Base-by-base conservation (phyloP, 2,113 vertebrate genomes). In the Rhabdornis inornatus region DNA sequence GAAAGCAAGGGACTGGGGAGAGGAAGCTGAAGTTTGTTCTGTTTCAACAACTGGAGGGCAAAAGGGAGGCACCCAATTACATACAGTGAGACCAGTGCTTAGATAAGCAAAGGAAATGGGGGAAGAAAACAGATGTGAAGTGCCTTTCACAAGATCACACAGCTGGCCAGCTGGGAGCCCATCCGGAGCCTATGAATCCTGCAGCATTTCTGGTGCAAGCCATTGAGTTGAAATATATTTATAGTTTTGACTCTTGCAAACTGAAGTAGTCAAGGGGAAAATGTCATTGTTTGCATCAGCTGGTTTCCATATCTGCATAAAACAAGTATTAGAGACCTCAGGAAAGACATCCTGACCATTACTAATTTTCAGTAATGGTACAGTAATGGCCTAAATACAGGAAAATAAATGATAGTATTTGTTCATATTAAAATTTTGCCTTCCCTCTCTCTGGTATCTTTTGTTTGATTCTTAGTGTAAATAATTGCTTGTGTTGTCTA, bases 71-170 rank as follows among this genome's bases (percentile, higher is more conserved):
- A 78, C 78, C 24, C 27, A 47, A 27, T 77, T 75, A 80, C 45
- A 30, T 31, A 59, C 23, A 76, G 53, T 40, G 59, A 90, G 57
- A 57, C 74, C 63, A 56, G 17, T 42, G n/a, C 84, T 94, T 91
- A 92, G 63, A 91, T 88, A 92, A 97, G 82, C 82, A 90, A 80
- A 96, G 90, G 94, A 93, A 96, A 85, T 65, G 63, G 21, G 21
- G 7, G 74, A 85, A 79, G 65, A 91, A 96, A 94, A 83, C 59
- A 96, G 61, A 71, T 60, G 55, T 87, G 75, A 92, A 85, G 42
- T 65, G 81, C 39, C 42, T 95, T 87, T 92, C 57, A 82, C 70
- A 76, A 76, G 78, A 95, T 83, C 82, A 72, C 56, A 79, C 71
- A 92, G 61, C 28, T 4, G 3, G 64, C 52, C 69, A 89, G 49